Percentiles rank a stretch among this genome's conserved stretches.
Conservation (phyloP, 2,888 invertebrate genomes). For the Plutella xylostella region DNA sequence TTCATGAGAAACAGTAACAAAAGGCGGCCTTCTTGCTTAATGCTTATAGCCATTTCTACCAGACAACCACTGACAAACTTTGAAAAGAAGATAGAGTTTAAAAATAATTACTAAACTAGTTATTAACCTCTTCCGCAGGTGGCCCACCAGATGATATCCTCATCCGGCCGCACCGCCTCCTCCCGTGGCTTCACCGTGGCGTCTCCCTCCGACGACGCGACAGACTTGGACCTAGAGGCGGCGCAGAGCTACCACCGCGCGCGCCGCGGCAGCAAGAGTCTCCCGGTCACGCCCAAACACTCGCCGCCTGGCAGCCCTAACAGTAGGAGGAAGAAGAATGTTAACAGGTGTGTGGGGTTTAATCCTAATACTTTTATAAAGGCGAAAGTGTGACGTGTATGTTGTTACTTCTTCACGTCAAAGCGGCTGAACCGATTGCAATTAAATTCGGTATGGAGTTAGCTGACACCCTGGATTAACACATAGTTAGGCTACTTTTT, state of each 20-base stretch:
- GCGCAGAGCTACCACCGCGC: conserved; percentile 36
- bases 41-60: no score
- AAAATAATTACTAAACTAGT: no score
- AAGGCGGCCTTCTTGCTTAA: no score
- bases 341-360: conserved; percentile 54
- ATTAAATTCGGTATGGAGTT: no score
- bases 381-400: no score
- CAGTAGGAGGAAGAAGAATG: conserved; percentile 66
- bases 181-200: conserved; percentile 58
- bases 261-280: conserved; percentile 76
- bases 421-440: no score
- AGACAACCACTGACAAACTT: no score
- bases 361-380: no score
- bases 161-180: conserved; percentile 33
- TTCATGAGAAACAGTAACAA: no score
- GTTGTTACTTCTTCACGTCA: not conserved
- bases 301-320: conserved; percentile 73
- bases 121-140: conserved; percentile 36
- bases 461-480: no score
- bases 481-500: no score
- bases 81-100: no score
- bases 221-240: conserved; percentile 23
- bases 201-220: conserved; percentile 35
- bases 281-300: conserved; percentile 76
- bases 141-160: conserved; percentile 71